Conservation (phyloP, 2,888 invertebrate species). For the Agonopterix subpropinquella region DNA sequence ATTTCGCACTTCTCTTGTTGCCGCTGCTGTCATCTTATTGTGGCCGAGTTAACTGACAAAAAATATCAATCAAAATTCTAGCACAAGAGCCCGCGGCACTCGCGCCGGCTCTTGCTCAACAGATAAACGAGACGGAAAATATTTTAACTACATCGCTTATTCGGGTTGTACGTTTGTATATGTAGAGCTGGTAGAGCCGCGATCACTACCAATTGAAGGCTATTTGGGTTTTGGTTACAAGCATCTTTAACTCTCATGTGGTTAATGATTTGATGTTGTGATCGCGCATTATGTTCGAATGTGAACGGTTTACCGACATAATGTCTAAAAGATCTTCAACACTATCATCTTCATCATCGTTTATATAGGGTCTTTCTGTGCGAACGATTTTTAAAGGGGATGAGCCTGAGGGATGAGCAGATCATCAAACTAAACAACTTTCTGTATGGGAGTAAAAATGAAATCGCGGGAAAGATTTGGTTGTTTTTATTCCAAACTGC, state of each 20-base stretch:
- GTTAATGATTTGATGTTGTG: too few species aligned
- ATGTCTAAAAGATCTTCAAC: too few species aligned
- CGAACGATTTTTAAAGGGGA: too few species aligned
- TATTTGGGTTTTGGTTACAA: slow-evolving; percentile 48
- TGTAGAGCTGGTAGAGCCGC: slow-evolving; percentile 34
- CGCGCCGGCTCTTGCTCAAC: slow-evolving; percentile 47
- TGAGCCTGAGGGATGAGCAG: too few species aligned
- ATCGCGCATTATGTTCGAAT: too few species aligned
- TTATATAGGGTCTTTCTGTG: too few species aligned
- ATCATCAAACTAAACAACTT: too few species aligned
- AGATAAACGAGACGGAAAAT: slow-evolving; percentile 34
- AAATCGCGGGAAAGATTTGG: too few species aligned
- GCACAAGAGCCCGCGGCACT: slow-evolving; percentile 69
- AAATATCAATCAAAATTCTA: slow-evolving; percentile 76
- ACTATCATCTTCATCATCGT: too few species aligned
- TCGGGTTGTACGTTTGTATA: slow-evolving; percentile 3
- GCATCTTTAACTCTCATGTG: slow-evolving; percentile 10
- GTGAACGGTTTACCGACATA: too few species aligned
- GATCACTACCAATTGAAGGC: slow-evolving; percentile 41
- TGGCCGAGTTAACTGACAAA: slow-evolving; percentile 71
- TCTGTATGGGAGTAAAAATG: too few species aligned
- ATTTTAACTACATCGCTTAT: slow-evolving; percentile 34
- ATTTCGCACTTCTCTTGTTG: slow-evolving; percentile 73
- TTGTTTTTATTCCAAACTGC: too few species aligned
- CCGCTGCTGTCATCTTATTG: slow-evolving; percentile 70